Evolutionary conservation across 2,888 invertebrate genomes (phyloP).

Genomic region (Onchidella celtica): DNA sequence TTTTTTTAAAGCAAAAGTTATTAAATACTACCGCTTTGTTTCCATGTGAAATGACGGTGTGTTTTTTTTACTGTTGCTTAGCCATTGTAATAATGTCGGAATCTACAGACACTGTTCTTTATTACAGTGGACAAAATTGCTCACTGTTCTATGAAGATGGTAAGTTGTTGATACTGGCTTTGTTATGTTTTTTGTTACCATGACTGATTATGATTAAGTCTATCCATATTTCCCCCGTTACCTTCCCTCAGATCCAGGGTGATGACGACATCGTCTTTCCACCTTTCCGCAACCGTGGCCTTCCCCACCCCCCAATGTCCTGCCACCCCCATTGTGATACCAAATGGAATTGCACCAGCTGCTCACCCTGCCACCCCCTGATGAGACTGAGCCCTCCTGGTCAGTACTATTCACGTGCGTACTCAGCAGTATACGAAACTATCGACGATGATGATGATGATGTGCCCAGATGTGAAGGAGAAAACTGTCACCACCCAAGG

Average conservation of each 20-base stretch:
- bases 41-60: too few species aligned
- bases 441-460: constrained; percentile 41
- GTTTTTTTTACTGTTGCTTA: too few species aligned
- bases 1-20: too few species aligned
- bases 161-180: background rate
- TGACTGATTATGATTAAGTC: background rate
- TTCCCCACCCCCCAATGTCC: constrained; percentile 31
- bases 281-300: constrained; percentile 43
- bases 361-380: constrained; percentile 44
- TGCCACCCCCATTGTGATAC: constrained; percentile 40
- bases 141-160: background rate
- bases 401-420: constrained; percentile 35
- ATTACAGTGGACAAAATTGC: too few species aligned
- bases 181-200: background rate
- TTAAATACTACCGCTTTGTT: too few species aligned
- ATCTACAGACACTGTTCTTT: too few species aligned
- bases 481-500: background rate
- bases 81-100: too few species aligned
- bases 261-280: constrained; percentile 37
- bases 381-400: constrained; percentile 39
- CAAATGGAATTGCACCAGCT: constrained; percentile 38
- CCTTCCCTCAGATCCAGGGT: constrained; percentile 26
- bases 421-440: constrained; percentile 48
- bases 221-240: background rate
- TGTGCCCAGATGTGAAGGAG: background rate